These are phyloP conservation scores for Torymus aiolomorphi DNA, from an alignment of 2,888 invertebrate species.

Conservation along the genomic window DNA sequence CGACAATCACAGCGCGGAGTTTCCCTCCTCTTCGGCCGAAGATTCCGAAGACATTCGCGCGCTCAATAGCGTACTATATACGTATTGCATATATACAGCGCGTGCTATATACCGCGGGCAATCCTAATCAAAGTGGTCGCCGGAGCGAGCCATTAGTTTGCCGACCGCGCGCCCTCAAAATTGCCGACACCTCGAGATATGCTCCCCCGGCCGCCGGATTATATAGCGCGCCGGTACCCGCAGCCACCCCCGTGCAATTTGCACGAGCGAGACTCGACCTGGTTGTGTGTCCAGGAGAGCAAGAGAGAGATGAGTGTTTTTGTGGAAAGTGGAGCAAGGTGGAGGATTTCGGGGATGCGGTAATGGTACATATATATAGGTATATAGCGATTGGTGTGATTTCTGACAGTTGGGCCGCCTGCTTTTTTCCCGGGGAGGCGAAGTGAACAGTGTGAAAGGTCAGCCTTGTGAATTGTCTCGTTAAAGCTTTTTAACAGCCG, in stretches of 20 bases:
- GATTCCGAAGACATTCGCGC: too few relatives aligned
- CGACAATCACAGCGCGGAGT: too few relatives aligned
- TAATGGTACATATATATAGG: neutral
- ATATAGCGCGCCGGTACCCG: too few relatives aligned
- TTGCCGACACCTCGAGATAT: too few relatives aligned
- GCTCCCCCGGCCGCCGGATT: neutral
- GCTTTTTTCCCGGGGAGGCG: too few relatives aligned
- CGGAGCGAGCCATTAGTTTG: slow-evolving; percentile 29
- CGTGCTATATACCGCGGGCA: slow-evolving; percentile 2
- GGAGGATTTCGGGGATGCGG: neutral
- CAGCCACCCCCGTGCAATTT: too few relatives aligned
- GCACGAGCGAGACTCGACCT: too few relatives aligned
- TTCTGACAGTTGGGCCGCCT: too few relatives aligned
- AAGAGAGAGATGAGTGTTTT: neutral
- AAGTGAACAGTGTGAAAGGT: neutral
- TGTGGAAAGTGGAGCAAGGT: neutral
- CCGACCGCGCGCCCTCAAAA: neutral
- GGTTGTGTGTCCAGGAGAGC: neutral
- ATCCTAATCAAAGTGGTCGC: slow-evolving; percentile 36
- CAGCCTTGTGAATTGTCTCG: slow-evolving; percentile 13
- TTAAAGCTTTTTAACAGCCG: slow-evolving; percentile 9
- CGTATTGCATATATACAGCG: too few relatives aligned
- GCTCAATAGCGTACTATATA: too few relatives aligned
- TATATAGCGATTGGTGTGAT: too few relatives aligned
- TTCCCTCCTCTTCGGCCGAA: too few relatives aligned